Evolutionary conservation across 2,797 vertebrate genomes (phyloP).

Genomic region (Crocodylus rhombifer): DNA sequence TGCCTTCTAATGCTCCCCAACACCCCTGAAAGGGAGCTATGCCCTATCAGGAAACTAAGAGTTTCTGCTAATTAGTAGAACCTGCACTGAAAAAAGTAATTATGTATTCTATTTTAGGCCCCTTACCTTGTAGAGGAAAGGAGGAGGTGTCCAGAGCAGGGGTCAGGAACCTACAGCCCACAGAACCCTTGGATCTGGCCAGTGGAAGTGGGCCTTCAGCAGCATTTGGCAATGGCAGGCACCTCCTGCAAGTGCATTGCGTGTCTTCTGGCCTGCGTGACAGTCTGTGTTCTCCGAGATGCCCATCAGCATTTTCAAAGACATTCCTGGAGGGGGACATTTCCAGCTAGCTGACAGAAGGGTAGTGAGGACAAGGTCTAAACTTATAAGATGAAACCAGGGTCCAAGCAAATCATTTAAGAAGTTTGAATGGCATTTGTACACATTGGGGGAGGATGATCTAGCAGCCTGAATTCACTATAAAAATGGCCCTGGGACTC

Average conservation of each 20-base stretch:
- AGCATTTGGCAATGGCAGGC: too few relatives aligned
- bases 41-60: neutral
- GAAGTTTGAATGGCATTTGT: neutral
- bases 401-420: neutral
- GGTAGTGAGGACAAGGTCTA: neutral
- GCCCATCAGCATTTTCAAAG: neutral
- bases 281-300: neutral
- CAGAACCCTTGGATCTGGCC: too few relatives aligned
- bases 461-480: neutral
- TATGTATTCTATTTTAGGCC: neutral
- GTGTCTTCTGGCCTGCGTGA: too few relatives aligned
- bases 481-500: neutral
- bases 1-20: neutral
- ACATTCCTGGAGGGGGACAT: neutral
- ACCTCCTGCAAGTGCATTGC: too few relatives aligned
- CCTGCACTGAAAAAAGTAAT: neutral
- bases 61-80: neutral
- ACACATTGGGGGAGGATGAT: neutral
- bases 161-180: too few relatives aligned
- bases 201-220: too few relatives aligned
- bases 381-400: neutral
- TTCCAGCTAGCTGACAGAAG: neutral
- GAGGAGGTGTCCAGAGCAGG: too few relatives aligned
- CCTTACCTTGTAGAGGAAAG: neutral
- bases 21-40: neutral